Conservation (phyloP, 2,888 invertebrate species). For the Himalopsyche kuldschensis region DNA sequence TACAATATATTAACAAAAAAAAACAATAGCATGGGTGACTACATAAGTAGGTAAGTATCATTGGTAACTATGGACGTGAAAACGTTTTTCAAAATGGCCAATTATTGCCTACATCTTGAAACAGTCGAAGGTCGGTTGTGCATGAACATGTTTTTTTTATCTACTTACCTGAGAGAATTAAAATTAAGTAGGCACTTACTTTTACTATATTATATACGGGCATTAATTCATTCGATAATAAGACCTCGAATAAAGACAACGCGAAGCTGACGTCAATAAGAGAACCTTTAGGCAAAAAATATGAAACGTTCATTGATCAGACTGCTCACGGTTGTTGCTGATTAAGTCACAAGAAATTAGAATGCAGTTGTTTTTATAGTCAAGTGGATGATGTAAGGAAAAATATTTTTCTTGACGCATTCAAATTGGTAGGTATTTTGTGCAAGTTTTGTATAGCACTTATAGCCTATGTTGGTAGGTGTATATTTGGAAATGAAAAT, state of each 20-base stretch:
- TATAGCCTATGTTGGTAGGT: neutral
- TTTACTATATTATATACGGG: neutral
- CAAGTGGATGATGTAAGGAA: too few relatives aligned
- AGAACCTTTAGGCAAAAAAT: neutral
- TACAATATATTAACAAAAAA: neutral
- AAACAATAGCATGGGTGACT: neutral
- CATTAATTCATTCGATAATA: neutral
- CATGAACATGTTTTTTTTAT: neutral
- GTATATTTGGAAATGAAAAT: neutral
- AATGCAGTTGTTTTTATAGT: too few relatives aligned
- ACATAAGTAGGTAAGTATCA: neutral
- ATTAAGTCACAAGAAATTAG: too few relatives aligned
- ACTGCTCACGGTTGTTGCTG: too few relatives aligned
- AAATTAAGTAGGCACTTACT: neutral
- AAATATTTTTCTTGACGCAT: too few relatives aligned
- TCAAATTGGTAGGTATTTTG: too few relatives aligned
- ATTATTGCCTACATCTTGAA: neutral
- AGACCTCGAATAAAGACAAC: neutral
- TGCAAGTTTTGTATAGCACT: too few relatives aligned
- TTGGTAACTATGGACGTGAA: neutral
- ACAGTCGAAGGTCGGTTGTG: neutral
- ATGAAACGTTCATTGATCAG: too few relatives aligned
- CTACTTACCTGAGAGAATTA: neutral
- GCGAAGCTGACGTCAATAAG: neutral
- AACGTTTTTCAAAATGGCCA: neutral